Base-by-base conservation (phyloP, 2,797 vertebrate genomes). In the Gymnoscopelus microlampas region DNA sequence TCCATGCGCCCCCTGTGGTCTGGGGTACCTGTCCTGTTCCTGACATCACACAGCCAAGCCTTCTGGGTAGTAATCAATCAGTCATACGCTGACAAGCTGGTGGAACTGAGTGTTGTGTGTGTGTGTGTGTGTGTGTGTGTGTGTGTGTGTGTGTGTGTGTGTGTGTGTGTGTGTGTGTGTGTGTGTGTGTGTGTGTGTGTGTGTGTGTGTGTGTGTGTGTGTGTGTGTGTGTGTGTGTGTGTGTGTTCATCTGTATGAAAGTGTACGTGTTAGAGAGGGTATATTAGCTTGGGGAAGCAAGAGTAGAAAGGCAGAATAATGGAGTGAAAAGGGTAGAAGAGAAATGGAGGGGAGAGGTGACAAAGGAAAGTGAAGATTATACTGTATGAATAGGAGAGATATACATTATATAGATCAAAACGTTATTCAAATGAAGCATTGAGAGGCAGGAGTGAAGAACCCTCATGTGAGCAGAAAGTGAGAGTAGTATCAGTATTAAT, bases 61-160 rank as follows among this genome's bases (percentile, higher is more conserved):
- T 90, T 91, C 88, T 87, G 89, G 91, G 88, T 85, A 89, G 86
- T 89, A 89, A 91, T 92, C 91, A 91, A 91, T 92, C 89, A 92
- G 89, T 89, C 87, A 88, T 88, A 83, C 73, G 77, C 71, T 64
- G 87, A 87, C 85, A 90, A 88, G 87, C 85, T 89, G 79, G 85
- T 24, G 68, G 83, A 89, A 88, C 87, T 87, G 83, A 91, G 82
- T 73, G 74, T 71, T 74, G 47, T 76, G 68, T 49, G 67, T 76
- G 71, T 59, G 55, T 56, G 63, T 1, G 10, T 29, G 32, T 56
- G 53, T n/a, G 60, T 2, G 62, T 63, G 62, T 69, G 70, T 69
- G 58, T 12, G 64, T 50, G 64, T 29, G 55, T 58, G 39, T 23
- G 63, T 57, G 60, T 51, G 47, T 63, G 60, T 51, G 60, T 64